Conservation (phyloP, 37 sponge, comb jelly and placozoan genomes). For the Crambe crambe region DNA sequence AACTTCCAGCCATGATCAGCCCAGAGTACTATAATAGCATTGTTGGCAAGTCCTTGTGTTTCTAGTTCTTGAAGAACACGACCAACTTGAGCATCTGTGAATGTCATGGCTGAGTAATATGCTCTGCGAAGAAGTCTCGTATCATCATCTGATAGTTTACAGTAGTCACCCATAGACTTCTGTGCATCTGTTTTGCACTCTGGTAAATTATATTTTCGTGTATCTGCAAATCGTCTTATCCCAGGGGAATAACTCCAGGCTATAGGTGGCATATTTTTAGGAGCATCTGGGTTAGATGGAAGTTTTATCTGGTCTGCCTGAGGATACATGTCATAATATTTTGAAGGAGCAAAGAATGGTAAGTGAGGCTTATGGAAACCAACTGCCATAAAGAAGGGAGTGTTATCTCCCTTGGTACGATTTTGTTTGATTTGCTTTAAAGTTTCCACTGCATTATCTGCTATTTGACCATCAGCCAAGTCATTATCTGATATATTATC, state of each 20-base stretch:
- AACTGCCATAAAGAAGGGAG: conserved; percentile 41
- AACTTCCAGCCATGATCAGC: conserved; percentile 63
- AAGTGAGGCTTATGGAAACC: conserved; percentile 51
- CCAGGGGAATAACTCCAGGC: neutral
- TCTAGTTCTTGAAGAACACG: conserved; percentile 21
- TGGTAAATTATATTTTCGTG: conserved; percentile 1
- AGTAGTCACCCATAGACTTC: conserved; percentile 9
- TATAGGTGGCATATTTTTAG: conserved; percentile 27
- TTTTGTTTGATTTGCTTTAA: conserved; percentile 16
- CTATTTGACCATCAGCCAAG: conserved; percentile 48
- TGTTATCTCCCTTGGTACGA: conserved; percentile 30
- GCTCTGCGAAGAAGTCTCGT: conserved; percentile 1
- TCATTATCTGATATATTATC: conserved; percentile 11
- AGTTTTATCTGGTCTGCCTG: conserved; percentile 17
- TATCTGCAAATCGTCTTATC: neutral
- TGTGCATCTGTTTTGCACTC: conserved; percentile 14
- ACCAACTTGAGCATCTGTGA: conserved; percentile 43
- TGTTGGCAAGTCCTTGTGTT: conserved; percentile 17
- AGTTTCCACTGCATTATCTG: conserved; percentile 27
- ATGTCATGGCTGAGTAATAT: conserved; percentile 46
- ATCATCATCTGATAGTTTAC: conserved; percentile 5
- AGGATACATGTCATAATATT: conserved; percentile 40
- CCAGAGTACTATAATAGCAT: conserved; percentile 51
- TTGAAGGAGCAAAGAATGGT: conserved; percentile 26
- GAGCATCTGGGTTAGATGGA: conserved; percentile 37